Conservation (phyloP, 92 coral and sea anemone genomes). For the Epizoanthus ramosus region DNA sequence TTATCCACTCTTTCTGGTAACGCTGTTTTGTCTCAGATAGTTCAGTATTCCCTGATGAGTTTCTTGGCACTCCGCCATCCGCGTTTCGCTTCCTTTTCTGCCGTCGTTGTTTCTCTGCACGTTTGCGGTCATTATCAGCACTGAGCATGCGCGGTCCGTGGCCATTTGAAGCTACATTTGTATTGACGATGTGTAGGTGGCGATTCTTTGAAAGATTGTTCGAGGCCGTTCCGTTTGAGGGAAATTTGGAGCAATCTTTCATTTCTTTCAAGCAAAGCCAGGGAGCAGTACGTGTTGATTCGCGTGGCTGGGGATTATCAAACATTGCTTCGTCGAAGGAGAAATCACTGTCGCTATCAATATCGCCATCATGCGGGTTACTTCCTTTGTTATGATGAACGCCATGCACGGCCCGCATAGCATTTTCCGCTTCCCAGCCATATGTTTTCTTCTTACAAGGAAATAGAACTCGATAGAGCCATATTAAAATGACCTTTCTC, state of each 20-base stretch:
- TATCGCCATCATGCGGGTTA: neutral
- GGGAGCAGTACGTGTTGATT: neutral
- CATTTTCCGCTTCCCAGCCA: constrained; percentile 19
- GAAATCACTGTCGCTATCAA: constrained; percentile 30
- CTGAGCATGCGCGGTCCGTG: constrained; percentile 4
- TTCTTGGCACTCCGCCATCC: neutral
- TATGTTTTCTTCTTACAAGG: constrained; percentile 27
- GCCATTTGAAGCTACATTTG: constrained; percentile 2
- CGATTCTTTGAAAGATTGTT: constrained; percentile 17
- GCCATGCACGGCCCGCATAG: neutral
- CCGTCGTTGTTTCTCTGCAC: neutral
- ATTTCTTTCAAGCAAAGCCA: constrained; percentile 23
- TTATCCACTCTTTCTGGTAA: constrained; percentile 34
- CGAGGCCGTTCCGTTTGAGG: constrained; percentile 18
- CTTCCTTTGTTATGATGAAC: neutral
- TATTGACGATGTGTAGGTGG: neutral
- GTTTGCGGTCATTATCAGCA: constrained; percentile 11
- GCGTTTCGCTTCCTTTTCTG: neutral
- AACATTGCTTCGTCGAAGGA: constrained; percentile 41
- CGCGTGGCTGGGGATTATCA: constrained; percentile 15
- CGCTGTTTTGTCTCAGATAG: constrained; percentile 26
- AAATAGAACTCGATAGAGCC: constrained; percentile 53
- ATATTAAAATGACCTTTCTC: constrained; percentile 51
- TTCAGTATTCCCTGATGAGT: neutral
- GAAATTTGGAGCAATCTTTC: constrained; percentile 1